Evolutionary conservation across 2,113 vertebrate genomes (phyloP).

Genomic region (Myotis davidii): DNA sequence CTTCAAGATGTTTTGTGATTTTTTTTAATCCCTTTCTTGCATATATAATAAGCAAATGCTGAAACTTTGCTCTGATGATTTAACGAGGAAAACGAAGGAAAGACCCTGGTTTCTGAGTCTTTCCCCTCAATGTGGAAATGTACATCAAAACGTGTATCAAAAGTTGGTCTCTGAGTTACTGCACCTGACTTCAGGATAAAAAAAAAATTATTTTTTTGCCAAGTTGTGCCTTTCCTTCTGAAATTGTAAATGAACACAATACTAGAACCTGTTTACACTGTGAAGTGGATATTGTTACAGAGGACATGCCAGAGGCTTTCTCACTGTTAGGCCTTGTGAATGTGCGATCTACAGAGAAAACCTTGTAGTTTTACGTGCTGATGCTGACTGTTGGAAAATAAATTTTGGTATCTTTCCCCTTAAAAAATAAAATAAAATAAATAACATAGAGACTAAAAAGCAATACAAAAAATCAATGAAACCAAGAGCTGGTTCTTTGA

Average conservation of each 20-base stretch:
- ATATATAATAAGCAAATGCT: conserved; percentile 68
- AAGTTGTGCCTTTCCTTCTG: conserved; percentile 96
- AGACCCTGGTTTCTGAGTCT: conserved; percentile 53
- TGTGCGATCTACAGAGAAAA: conserved; percentile 87
- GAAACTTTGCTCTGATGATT: conserved; percentile 60
- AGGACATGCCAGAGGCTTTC: conserved; percentile 82
- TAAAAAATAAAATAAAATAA: no score
- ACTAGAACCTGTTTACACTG: conserved; percentile 87
- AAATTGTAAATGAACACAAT: conserved; percentile 83
- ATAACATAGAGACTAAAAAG: no score
- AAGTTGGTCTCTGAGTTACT: conserved; percentile 79
- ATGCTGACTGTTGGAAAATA: conserved; percentile 92
- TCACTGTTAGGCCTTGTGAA: conserved; percentile 85
- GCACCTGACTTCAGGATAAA: conserved; percentile 88
- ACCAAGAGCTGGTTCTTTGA: no score
- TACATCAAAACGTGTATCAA: conserved; percentile 72
- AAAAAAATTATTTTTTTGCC: conserved; percentile 83
- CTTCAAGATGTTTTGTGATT: conserved; percentile 58
- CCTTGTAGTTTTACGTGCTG: conserved; percentile 88
- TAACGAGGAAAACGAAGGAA: conserved; percentile 55
- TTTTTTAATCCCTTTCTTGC: conserved; percentile 71
- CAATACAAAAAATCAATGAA: no score
- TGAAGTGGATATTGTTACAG: conserved; percentile 86
- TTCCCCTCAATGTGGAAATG: conserved; percentile 60
- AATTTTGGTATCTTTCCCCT: conserved; percentile 88